Evolutionary conservation across 1,140 invertebrate genomes (phyloP).

Genomic region (Latrodectus geometricus): DNA sequence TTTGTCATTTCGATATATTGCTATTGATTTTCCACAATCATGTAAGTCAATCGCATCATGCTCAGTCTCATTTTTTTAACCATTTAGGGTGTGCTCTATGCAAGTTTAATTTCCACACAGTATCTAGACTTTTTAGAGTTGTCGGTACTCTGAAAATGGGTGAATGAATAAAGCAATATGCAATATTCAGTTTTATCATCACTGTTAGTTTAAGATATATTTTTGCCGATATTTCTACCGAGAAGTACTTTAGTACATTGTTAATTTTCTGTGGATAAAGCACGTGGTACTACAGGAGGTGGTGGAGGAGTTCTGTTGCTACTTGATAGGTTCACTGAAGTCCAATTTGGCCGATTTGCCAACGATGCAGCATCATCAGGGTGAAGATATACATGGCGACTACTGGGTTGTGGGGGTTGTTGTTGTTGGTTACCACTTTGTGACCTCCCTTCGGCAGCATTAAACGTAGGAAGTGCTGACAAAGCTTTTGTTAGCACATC

Average conservation of each 20-base stretch:
- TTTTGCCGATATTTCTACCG: no score
- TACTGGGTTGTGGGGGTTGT: slow-evolving; percentile 50
- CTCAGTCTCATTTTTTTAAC: no score
- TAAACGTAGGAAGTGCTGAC: slow-evolving; percentile 33
- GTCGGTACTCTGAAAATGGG: no score
- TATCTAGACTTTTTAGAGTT: no score
- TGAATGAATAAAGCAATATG: no score
- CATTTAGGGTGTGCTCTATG: no score
- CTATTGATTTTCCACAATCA: no score
- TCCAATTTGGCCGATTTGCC: slow-evolving; percentile 62
- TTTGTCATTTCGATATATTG: slow-evolving; percentile 17
- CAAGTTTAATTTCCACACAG: no score
- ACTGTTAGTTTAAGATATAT: no score
- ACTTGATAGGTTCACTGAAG: slow-evolving; percentile 57
- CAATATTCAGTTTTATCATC: no score
- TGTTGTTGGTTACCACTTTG: slow-evolving; percentile 2
- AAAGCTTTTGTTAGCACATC: slow-evolving; percentile 56
- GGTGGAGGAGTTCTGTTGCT: slow-evolving; percentile 36
- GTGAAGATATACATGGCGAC: slow-evolving; percentile 63
- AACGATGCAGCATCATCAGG: slow-evolving; percentile 65
- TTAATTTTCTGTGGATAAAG: slow-evolving; percentile 62
- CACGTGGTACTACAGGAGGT: slow-evolving; percentile 54
- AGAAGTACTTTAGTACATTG: not conserved
- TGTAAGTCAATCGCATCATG: no score
- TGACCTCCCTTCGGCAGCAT: not conserved